These are phyloP conservation scores for Caerostris darwini DNA, from an alignment of 1,140 invertebrate species.

Conservation along the genomic window DNA sequence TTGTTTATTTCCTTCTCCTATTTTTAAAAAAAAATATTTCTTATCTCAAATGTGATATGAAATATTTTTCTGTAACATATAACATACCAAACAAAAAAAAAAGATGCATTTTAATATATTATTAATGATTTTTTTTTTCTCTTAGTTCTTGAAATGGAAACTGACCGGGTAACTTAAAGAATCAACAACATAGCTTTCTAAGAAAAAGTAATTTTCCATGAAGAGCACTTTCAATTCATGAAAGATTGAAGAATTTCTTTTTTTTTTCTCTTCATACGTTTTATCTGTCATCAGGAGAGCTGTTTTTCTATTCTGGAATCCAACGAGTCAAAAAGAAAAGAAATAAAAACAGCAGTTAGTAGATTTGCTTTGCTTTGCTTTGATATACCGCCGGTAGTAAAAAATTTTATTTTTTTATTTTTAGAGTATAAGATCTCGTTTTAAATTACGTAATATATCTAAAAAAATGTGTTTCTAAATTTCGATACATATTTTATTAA, in stretches of 20 bases:
- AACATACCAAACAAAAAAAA: not conserved
- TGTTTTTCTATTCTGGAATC: not conserved
- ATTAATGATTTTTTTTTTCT: not conserved
- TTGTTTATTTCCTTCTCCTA: too few species aligned
- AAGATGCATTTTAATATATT: not conserved
- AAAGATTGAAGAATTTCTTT: not conserved
- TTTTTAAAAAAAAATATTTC: too few species aligned
- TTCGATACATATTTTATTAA: too few species aligned
- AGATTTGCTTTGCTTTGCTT: not conserved
- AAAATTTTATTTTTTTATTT: not conserved
- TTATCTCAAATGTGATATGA: not conserved
- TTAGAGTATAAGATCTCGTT: not conserved
- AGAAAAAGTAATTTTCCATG: not conserved
- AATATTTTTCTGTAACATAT: not conserved
- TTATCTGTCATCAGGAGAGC: not conserved
- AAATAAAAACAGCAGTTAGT: not conserved
- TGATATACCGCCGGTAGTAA: not conserved
- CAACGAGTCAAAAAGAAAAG: not conserved
- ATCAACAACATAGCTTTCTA: not conserved
- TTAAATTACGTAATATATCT: not conserved
- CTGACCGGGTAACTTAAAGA: not conserved
- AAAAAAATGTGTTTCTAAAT: not conserved
- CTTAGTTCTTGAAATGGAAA: not conserved
- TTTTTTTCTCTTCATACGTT: not conserved
- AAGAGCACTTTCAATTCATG: conserved; percentile 8